Evolutionary conservation across 2,888 invertebrate species (phyloP).

Genomic region (Leucophenga maculata): DNA sequence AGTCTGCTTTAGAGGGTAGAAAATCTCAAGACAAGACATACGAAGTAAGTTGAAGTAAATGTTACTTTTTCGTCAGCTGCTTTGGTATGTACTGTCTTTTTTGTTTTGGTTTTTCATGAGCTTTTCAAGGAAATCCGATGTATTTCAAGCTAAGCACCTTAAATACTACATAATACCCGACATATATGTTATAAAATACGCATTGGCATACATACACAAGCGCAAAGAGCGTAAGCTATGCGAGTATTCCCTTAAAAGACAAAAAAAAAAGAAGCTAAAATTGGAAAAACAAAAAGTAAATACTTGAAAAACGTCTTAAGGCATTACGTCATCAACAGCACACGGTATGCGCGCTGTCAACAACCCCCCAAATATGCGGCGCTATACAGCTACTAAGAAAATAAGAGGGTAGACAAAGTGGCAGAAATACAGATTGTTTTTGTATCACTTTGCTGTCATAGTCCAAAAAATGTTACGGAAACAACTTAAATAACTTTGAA

Average conservation of each 20-base stretch:
- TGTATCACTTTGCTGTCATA: no score
- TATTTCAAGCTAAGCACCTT: conserved; percentile 48
- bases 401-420: neutral
- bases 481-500: conserved; percentile 5
- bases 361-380: neutral
- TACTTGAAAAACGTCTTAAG: conserved; percentile 4
- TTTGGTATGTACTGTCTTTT: neutral
- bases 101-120: conserved; percentile 13
- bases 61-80: neutral
- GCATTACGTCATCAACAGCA: conserved; percentile 4
- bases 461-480: no score
- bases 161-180: conserved; percentile 57
- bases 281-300: neutral
- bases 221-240: no score
- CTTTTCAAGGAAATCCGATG: conserved; percentile 45
- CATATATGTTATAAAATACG: neutral
- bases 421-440: no score
- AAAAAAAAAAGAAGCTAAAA: no score
- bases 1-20: neutral
- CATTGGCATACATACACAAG: neutral
- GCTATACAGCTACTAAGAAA: neutral
- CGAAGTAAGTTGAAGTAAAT: neutral
- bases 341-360: neutral
- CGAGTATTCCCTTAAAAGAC: no score
- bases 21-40: conserved; percentile 11